Evolutionary conservation across 1,140 invertebrate genomes (phyloP), one percentile per base, ranked within the genome.

Genomic region (Sycophila sp.): DNA sequence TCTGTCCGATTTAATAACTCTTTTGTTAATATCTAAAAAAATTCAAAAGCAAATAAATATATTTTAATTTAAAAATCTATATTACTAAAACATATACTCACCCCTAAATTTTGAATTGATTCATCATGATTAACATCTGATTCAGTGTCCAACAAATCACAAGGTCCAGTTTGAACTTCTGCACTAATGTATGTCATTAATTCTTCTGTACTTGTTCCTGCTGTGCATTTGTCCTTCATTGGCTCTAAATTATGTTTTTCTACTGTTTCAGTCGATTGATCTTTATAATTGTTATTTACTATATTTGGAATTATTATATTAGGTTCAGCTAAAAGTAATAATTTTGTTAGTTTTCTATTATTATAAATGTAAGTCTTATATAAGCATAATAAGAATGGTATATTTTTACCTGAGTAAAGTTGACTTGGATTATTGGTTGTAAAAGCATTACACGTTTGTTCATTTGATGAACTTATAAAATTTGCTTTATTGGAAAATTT

Each of bases 81-180:
- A 67, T 38, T 32, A 53, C 17, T 38, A 38, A 8, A 45, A 40
- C 8, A 4, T 1, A 55, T 64, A 78, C 77, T 79, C 78, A 86
- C 84, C 69, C 82, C 85, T 4, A 86, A 73, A 78, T 86, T 85
- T 70, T 84, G 78, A 62, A 86, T 77, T 30, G 84, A 83, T 38
- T 81, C 82, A 28, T 82, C 77, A n/a, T n/a, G n/a, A 49, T 80
- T 80, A 58, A 58, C 51, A 58, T 81, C 77, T 10, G 77, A 73
- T 51, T 80, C 81, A 13, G 66, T 80, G 59, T 81, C 81, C 8
- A 53, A 65, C 45, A 75, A 63, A 26, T 83, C 82, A 30, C 73
- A 81, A 10, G 80, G 80, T 17, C 65, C 72, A 24, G 85, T 85
- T 76, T 86, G 85, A 0, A 85, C 84, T 74, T 85, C 83, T 0